phyloP scores from a whole-genome alignment of 1,140 invertebrate genomes.

The Diuraphis noxia region DNA sequence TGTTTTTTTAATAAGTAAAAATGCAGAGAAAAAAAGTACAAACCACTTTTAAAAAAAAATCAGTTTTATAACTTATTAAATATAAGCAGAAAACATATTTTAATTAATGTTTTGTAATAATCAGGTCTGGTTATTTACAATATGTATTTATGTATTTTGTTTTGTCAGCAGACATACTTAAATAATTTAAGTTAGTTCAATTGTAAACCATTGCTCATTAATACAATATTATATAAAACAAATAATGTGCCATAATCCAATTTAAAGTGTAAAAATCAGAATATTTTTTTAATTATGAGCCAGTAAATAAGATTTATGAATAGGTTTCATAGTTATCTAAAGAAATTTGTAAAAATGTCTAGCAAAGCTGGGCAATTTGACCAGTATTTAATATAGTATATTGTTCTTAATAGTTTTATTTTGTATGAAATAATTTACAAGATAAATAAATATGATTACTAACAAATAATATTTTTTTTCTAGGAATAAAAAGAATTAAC shows the following conservation, averaged over 20 bases:
- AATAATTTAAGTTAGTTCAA: background rate
- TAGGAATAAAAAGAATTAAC: conserved; percentile 13
- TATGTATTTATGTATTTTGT: no score
- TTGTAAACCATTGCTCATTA: no score
- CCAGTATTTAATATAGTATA: background rate
- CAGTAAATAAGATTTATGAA: no score
- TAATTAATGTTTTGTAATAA: background rate
- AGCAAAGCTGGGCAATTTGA: background rate
- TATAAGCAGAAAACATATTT: background rate
- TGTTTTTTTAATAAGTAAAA: background rate
- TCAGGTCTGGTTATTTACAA: no score
- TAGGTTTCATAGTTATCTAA: no score
- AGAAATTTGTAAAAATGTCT: no score
- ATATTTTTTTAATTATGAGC: no score
- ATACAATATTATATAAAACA: no score
- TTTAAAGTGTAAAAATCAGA: no score
- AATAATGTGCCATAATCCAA: no score
- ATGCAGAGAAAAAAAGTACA: background rate
- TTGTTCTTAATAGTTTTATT: background rate
- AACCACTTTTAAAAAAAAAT: no score
- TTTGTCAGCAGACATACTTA: background rate
- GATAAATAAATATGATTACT: background rate
- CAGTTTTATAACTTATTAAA: no score
- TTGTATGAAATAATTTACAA: background rate
- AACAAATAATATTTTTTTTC: background rate